phyloP scores from a whole-genome alignment of 1,140 invertebrate species.

The Coenobita brevimanus region DNA sequence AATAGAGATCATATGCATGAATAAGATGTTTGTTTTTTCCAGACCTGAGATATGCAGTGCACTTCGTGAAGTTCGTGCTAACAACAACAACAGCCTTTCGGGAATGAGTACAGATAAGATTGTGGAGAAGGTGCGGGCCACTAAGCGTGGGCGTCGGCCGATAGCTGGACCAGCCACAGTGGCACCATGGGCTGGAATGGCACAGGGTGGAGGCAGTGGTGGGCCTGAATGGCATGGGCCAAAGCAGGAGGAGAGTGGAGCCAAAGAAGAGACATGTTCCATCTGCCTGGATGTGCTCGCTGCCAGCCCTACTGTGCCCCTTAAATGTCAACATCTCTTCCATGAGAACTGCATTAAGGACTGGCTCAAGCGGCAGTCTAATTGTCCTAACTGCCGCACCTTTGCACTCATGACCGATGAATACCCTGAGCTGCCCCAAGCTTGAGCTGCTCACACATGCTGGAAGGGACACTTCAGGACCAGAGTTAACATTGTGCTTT shows the following conservation, averaged over 20 bases:
- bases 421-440: slow-evolving; percentile 43
- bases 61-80: slow-evolving; percentile 29
- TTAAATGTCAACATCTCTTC: slow-evolving; percentile 46
- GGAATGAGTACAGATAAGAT: slow-evolving; percentile 40
- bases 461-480: too few species aligned
- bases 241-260: slow-evolving; percentile 24
- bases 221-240: slow-evolving; percentile 52
- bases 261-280: slow-evolving; percentile 47
- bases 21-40: slow-evolving; percentile 2
- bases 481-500: too few species aligned
- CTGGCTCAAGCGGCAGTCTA: slow-evolving; percentile 52
- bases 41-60: slow-evolving; percentile 53
- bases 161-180: slow-evolving; percentile 22
- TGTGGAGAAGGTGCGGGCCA: slow-evolving; percentile 32
- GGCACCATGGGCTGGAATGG: slow-evolving; percentile 40
- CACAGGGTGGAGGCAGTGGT: slow-evolving; percentile 6
- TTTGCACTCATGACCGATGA: slow-evolving; percentile 58
- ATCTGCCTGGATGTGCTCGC: slow-evolving; percentile 45
- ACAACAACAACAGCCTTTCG: slow-evolving; percentile 47
- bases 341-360: slow-evolving; percentile 55
- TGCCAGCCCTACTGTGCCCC: slow-evolving; percentile 26
- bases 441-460: neutral
- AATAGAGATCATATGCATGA: too few species aligned
- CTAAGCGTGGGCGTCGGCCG: slow-evolving; percentile 14
- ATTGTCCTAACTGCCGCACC: slow-evolving; percentile 54